These are phyloP conservation scores for Cyprinodon variegatus DNA, from an alignment of 2,113 vertebrate species.

Conservation along the genomic window DNA sequence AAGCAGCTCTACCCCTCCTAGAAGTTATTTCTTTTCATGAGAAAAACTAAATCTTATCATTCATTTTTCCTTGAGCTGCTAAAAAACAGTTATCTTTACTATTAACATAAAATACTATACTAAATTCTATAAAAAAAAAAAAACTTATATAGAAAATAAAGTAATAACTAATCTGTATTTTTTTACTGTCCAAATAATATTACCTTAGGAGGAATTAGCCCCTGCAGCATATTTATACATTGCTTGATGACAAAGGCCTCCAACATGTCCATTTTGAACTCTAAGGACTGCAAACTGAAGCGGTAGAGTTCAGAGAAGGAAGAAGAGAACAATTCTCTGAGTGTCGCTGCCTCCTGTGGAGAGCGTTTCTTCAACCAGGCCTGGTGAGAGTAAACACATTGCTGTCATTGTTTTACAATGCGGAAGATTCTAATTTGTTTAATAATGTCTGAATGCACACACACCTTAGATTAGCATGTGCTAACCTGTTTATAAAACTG, in stretches of 20 bases:
- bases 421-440: neutral
- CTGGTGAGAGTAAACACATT: constrained; percentile 69
- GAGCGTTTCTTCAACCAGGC: constrained; percentile 88
- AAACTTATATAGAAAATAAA: neutral
- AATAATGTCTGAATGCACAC: neutral
- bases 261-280: constrained; percentile 88
- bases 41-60: neutral
- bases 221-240: constrained; percentile 91
- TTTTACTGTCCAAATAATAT: neutral
- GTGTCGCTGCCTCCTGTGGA: constrained; percentile 82
- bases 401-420: neutral
- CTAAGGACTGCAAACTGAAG: constrained; percentile 87
- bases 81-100: neutral
- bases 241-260: constrained; percentile 94
- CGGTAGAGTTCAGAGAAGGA: constrained; percentile 87
- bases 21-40: neutral
- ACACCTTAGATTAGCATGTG: neutral
- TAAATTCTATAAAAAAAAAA: neutral
- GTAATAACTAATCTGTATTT: neutral
- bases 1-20: neutral
- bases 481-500: neutral
- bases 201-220: constrained; percentile 91
- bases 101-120: neutral
- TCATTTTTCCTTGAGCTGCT: neutral
- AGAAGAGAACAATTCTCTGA: constrained; percentile 84